Conservation (phyloP, 2,888 invertebrate genomes). For the Branchipolynoe longqiensis region DNA sequence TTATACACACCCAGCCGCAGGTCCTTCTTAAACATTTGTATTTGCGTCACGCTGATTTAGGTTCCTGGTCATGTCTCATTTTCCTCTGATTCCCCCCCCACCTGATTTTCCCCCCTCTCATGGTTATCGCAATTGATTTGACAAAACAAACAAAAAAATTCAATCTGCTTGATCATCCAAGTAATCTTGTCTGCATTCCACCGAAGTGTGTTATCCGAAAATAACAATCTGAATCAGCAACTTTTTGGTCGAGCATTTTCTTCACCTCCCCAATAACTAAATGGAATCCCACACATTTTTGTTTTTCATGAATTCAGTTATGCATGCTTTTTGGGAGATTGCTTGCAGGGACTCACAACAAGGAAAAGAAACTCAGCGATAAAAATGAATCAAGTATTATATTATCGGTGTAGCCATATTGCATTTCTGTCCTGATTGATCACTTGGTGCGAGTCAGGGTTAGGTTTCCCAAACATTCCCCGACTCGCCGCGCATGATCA, state of each 20-base stretch:
- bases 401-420: slow-evolving; percentile 5
- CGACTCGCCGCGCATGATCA: neutral
- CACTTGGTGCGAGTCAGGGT: neutral
- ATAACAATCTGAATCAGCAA: neutral
- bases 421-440: neutral
- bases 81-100: slow-evolving; percentile 1
- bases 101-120: neutral
- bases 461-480: neutral
- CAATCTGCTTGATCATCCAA: slow-evolving; percentile 30
- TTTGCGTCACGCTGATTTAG: slow-evolving; percentile 30
- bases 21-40: neutral
- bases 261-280: neutral
- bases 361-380: neutral
- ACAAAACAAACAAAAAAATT: slow-evolving; percentile 1
- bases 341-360: neutral
- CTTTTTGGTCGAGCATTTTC: neutral
- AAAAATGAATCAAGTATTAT: slow-evolving; percentile 11
- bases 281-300: neutral
- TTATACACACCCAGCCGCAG: no score
- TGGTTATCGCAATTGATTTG: neutral
- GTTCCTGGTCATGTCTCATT: slow-evolving; percentile 2
- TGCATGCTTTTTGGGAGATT: neutral
- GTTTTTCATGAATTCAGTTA: slow-evolving; percentile 11
- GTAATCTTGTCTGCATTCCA: neutral
- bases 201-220: neutral